Percentiles rank a stretch among this genome's conserved stretches.
phyloP scores from a whole-genome alignment of 2,113 vertebrate species.

The Centropus bengalensis region DNA sequence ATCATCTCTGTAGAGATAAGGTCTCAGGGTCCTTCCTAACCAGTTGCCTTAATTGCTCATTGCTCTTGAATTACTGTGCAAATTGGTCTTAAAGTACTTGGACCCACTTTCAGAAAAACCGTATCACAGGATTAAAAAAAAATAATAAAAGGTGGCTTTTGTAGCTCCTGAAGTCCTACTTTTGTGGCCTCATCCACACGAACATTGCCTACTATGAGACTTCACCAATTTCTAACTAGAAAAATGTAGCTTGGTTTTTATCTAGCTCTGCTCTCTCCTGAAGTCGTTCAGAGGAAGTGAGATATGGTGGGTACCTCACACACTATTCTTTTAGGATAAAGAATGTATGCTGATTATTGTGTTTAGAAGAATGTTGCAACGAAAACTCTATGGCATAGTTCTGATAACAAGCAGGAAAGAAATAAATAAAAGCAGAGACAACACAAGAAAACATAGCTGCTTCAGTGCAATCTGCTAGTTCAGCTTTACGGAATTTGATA shows the following conservation, averaged over 20 bases:
- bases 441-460: background rate
- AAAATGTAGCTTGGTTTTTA: background rate
- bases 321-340: slow-evolving; percentile 17
- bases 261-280: background rate
- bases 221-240: background rate
- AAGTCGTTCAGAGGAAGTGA: slow-evolving; percentile 20
- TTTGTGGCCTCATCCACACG: background rate
- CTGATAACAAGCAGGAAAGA: slow-evolving; percentile 31
- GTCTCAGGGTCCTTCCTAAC: background rate
- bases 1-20: background rate
- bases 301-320: background rate
- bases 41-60: background rate
- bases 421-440: background rate
- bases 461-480: slow-evolving; percentile 10
- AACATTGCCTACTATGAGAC: background rate
- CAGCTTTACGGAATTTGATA: background rate
- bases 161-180: background rate
- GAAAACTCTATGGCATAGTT: background rate
- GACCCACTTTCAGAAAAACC: background rate
- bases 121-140: background rate
- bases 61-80: background rate
- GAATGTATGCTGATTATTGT: slow-evolving; percentile 4
- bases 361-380: slow-evolving; percentile 26
- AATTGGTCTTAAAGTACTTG: background rate
- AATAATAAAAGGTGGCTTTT: background rate